Evolutionary conservation across 2,888 invertebrate species (phyloP).

Genomic region (Periphyllus acericola): DNA sequence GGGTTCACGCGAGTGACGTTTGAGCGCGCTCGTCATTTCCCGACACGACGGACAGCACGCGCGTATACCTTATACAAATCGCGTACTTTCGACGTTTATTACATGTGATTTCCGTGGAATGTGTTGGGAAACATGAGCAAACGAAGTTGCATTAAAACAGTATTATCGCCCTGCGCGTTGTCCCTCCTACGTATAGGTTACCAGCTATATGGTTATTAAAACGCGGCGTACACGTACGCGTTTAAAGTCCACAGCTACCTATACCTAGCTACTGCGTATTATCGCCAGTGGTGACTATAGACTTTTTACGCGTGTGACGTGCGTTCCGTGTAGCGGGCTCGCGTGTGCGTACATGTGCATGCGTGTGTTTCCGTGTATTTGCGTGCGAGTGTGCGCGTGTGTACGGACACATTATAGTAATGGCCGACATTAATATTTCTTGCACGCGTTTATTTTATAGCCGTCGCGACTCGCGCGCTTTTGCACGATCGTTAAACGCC

Average conservation of each 20-base stretch:
- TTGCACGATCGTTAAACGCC: neutral
- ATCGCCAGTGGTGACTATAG: constrained; percentile 8
- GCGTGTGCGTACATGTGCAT: neutral
- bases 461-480: neutral
- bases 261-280: neutral
- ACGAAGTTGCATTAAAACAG: neutral
- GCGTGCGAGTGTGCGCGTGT: neutral
- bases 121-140: neutral
- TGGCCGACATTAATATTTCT: constrained; percentile 9
- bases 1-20: too few relatives aligned
- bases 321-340: neutral
- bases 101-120: neutral
- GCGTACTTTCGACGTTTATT: too few relatives aligned
- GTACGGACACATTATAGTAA: neutral
- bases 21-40: too few relatives aligned
- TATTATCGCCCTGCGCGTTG: neutral
- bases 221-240: neutral
- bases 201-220: neutral
- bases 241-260: neutral
- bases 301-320: constrained; percentile 9
- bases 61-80: too few relatives aligned
- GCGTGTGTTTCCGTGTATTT: too few relatives aligned
- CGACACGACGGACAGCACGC: too few relatives aligned
- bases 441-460: neutral
- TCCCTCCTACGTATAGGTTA: neutral